Evolutionary conservation across 2,888 invertebrate genomes (phyloP).

Genomic region (Rhamphomyia laevipes): DNA sequence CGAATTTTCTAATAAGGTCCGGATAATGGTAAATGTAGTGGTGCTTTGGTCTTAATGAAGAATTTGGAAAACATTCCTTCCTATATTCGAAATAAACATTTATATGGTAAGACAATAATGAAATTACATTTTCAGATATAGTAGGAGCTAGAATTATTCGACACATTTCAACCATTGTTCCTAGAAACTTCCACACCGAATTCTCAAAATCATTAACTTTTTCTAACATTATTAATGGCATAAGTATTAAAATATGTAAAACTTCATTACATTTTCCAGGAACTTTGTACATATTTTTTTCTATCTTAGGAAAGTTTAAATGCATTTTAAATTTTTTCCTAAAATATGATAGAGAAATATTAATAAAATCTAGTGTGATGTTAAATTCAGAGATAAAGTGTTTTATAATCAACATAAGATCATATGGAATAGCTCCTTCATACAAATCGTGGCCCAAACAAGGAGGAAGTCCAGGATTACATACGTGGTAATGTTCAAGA

Average conservation of each 20-base stretch:
- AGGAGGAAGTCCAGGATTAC: slow-evolving; percentile 20
- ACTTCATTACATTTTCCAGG: slow-evolving; percentile 7
- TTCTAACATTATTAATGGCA: slow-evolving; percentile 5
- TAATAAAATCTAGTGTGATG: slow-evolving; percentile 2
- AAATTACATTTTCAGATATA: slow-evolving; percentile 1
- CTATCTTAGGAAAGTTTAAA: slow-evolving; percentile 4
- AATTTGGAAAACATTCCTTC: slow-evolving; percentile 8
- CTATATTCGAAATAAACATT: slow-evolving; percentile 5
- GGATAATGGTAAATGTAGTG: slow-evolving; percentile 13
- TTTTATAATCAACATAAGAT: slow-evolving; percentile 17
- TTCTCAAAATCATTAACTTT: slow-evolving; percentile 1
- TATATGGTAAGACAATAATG: slow-evolving; percentile 4
- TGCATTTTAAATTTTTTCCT: slow-evolving; percentile 4
- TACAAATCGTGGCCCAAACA: slow-evolving; percentile 22
- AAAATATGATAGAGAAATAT: neutral
- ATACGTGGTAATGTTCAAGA: slow-evolving; percentile 19
- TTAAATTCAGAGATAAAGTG: neutral
- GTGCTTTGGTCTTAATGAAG: slow-evolving; percentile 12
- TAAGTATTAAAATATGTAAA: slow-evolving; percentile 1
- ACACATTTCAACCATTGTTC: slow-evolving; percentile 6
- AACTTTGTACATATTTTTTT: slow-evolving; percentile 4
- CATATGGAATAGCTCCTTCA: slow-evolving; percentile 19
- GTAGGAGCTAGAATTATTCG: slow-evolving; percentile 4
- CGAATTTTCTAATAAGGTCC: slow-evolving; percentile 11
- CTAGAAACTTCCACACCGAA: slow-evolving; percentile 6